Percentiles rank a stretch among this genome's conserved stretches.
These are phyloP conservation scores for Polymixis flavicincta DNA, from an alignment of 2,888 invertebrate species.

Conservation along the genomic window DNA sequence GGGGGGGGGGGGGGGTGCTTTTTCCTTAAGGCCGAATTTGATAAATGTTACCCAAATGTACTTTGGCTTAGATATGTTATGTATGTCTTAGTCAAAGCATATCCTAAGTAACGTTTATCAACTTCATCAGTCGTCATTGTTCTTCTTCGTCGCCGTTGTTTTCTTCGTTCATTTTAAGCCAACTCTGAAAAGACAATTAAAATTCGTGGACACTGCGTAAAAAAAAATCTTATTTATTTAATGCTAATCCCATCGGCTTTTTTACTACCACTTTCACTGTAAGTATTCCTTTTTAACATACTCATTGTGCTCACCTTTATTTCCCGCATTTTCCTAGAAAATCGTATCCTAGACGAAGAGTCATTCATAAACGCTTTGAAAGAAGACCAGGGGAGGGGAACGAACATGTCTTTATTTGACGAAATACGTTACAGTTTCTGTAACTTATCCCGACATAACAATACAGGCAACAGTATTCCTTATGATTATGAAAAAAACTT, in stretches of 20 bases:
- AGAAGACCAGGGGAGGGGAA: slow-evolving; percentile 82
- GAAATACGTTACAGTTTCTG: slow-evolving; percentile 85
- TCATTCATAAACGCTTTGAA: slow-evolving; percentile 81
- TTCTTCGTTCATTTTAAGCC: neutral
- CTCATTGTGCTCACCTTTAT: slow-evolving; percentile 45
- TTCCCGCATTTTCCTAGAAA: slow-evolving; percentile 73
- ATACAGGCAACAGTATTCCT: slow-evolving; percentile 66
- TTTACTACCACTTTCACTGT: too few relatives aligned
- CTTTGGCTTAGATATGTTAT: neutral
- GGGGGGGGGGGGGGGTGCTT: too few relatives aligned
- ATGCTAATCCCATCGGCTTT: slow-evolving; percentile 9
- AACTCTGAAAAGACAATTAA: neutral
- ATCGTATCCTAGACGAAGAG: slow-evolving; percentile 84
- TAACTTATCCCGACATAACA: slow-evolving; percentile 75
- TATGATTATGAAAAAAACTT: slow-evolving; percentile 53
- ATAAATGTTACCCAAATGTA: neutral
- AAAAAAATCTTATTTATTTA: neutral
- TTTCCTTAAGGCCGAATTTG: too few relatives aligned
- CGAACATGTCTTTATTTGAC: slow-evolving; percentile 85
- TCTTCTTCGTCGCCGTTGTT: too few relatives aligned
- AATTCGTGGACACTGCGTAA: too few relatives aligned
- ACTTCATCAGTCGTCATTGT: neutral
- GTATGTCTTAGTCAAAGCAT: too few relatives aligned
- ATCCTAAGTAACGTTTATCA: neutral
- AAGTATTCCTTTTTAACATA: slow-evolving; percentile 1